Evolutionary conservation across 2,888 invertebrate genomes (phyloP), one percentile per base, ranked within the genome.

Genomic region (Morpho achilles): DNA sequence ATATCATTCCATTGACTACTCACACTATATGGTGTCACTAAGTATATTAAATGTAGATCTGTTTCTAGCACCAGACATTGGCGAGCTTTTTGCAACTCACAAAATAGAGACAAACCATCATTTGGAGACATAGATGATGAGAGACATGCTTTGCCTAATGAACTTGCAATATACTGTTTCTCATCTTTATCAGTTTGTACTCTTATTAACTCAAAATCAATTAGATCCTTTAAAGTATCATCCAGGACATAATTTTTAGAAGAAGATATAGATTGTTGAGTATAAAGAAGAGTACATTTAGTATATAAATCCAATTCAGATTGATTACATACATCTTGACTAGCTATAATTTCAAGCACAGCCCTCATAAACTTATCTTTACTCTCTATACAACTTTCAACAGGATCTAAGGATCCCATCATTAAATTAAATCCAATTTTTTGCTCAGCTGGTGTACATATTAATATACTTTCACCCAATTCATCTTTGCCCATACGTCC

Each of bases 81-180:
- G 7, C 98, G 92, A 0, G 99, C 98, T 80, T 95, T 95, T 79
- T 97, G 95, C 39, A 99, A 82, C 81, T 99, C 99, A 63, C 94
- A 93, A 76, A 98, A 97, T 47, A 99, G 92, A 16, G 95, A 92
- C 7, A 99, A 87, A 0, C 97, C 98, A 80, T 99, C 98, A 76
- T 96, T 96, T 0, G 99, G 99, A n/a, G 97, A 95, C 83, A 99
- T 93, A 0, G 98, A 96, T 0, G 99, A 97, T 22, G 97, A 93
- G 23, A 99, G 91, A 76, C 99, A 97, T 16, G 99, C 99, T 76
- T 95, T 94, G 0, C 98, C 99, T 56, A 99, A 91, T 64, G 96
- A 94, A 4, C 98, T 98, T 5, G 98, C 94, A 39, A 94, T 83
- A 86, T 94, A 96, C 67, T 90, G 81, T 8, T 83, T 73, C 40